Conservation (phyloP, 2,797 vertebrate species). For the Cossypha niveicapilla region DNA sequence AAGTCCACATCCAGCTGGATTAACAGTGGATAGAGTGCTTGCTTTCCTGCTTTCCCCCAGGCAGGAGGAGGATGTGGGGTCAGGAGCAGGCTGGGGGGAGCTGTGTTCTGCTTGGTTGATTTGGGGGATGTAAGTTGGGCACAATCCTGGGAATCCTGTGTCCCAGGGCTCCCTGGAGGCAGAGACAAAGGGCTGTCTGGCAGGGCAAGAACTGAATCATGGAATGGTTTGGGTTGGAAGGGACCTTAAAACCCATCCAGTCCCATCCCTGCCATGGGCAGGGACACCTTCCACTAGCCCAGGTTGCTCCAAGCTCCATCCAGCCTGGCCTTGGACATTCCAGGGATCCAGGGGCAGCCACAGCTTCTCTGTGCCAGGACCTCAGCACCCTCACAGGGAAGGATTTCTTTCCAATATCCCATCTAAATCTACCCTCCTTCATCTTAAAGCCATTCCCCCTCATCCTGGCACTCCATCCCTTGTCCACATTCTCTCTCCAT, state of each 20-base stretch:
- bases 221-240: neutral
- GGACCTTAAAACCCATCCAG: rapidly evolving
- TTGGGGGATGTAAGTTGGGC: neutral
- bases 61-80: neutral
- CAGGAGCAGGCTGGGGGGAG: neutral
- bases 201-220: neutral
- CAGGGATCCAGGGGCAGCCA: neutral
- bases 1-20: neutral
- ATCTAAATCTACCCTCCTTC: rapidly evolving
- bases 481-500: rapidly evolving
- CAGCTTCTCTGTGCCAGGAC: neutral
- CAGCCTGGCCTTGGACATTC: rapidly evolving
- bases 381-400: rapidly evolving
- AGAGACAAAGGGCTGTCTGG: neutral
- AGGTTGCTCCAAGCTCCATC: rapidly evolving
- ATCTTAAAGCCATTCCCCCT: neutral
- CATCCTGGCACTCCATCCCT: rapidly evolving
- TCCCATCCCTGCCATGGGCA: rapidly evolving
- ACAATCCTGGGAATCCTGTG: neutral
- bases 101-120: neutral
- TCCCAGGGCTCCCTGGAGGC: neutral
- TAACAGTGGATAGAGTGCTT: rapidly evolving
- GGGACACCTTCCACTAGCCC: rapidly evolving
- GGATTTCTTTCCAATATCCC: rapidly evolving
- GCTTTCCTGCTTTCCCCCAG: neutral